A percentile compares a stretch with the other conserved stretches of the same genome.
Conservation (phyloP, 2,888 invertebrate species). For the Saturnia japonica region DNA sequence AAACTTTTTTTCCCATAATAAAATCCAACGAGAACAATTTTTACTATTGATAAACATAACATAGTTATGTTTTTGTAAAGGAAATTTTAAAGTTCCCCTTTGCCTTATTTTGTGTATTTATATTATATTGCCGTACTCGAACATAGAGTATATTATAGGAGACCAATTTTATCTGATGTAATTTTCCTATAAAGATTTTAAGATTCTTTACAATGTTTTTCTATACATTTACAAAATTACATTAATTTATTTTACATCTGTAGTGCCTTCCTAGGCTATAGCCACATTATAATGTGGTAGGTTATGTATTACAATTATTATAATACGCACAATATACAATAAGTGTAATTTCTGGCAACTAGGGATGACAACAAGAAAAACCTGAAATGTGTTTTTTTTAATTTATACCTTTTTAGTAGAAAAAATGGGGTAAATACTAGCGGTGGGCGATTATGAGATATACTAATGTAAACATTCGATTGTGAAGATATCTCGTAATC, state of each 20-base stretch:
- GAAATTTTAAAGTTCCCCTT: not conserved
- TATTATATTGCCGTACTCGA: not conserved
- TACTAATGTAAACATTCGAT: no score
- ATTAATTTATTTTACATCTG: not conserved
- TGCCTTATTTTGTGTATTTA: not conserved
- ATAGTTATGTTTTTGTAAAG: not conserved
- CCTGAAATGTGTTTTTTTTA: not conserved
- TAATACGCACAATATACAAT: not conserved
- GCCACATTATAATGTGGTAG: no score
- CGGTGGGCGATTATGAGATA: no score
- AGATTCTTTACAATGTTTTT: not conserved
- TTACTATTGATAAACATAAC: not conserved
- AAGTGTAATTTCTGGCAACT: not conserved
- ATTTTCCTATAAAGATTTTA: not conserved
- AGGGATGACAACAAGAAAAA: not conserved
- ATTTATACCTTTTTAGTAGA: no score
- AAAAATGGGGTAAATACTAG: no score
- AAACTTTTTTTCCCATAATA: not conserved
- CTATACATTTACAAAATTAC: not conserved
- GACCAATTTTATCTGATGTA: not conserved
- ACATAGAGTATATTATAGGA: not conserved
- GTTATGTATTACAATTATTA: not conserved
- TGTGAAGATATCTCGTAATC: no score
- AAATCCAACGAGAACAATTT: not conserved
- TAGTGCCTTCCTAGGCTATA: not conserved